Conservation (phyloP, 2,113 vertebrate genomes). For the Barnardius zonarius region DNA sequence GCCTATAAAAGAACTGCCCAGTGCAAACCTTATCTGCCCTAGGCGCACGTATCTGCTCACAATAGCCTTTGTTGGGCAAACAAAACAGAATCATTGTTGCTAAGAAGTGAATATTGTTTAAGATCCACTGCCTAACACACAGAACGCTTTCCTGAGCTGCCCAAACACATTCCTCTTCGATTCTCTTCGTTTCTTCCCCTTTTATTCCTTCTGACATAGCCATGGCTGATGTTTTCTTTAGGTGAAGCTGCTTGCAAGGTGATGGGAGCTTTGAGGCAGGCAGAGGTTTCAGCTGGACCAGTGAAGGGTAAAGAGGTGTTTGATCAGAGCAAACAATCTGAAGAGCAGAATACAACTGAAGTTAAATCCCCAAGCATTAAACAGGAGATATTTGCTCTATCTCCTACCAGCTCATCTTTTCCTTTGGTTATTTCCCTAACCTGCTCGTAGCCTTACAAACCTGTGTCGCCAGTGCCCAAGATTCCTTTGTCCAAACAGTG, state of each 20-base stretch:
- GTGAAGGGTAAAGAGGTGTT: background rate
- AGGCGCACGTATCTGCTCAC: constrained; percentile 42
- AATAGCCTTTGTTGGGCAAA: constrained; percentile 62
- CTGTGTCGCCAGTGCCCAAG: background rate
- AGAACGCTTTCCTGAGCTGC: background rate
- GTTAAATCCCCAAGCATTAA: background rate
- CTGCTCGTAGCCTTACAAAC: background rate
- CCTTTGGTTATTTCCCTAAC: background rate
- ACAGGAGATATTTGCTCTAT: background rate
- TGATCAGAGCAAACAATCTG: background rate
- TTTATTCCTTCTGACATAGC: background rate
- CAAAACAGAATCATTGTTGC: constrained; percentile 64
- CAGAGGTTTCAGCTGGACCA: background rate
- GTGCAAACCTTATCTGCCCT: constrained; percentile 48
- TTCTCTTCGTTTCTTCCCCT: background rate
- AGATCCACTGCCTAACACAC: constrained; percentile 29
- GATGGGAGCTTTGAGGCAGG: background rate
- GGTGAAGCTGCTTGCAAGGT: background rate
- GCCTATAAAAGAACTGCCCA: constrained; percentile 35
- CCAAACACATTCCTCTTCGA: constrained; percentile 5
- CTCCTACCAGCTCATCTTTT: background rate
- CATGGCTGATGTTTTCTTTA: background rate
- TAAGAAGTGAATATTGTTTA: constrained; percentile 66
- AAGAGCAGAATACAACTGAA: background rate
- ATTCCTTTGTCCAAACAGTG: background rate